Percentiles rank a stretch among this genome's conserved stretches.
These are phyloP conservation scores for Leptopilina boulardi DNA, from an alignment of 1,140 invertebrate genomes.

Conservation along the genomic window DNA sequence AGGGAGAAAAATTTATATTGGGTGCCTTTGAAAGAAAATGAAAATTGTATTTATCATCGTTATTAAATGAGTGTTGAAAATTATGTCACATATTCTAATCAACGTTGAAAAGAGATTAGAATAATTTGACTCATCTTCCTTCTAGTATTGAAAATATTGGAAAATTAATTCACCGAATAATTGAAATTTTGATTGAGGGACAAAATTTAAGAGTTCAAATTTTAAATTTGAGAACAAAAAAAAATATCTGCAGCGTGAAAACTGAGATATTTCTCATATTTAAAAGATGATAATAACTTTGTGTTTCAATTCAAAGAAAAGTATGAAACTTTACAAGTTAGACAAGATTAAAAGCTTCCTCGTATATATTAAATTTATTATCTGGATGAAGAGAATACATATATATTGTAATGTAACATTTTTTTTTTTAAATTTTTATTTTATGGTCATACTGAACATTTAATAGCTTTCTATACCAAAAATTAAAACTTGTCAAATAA, in stretches of 20 bases:
- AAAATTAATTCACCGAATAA: background rate
- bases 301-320: background rate
- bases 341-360: background rate
- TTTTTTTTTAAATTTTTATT: background rate
- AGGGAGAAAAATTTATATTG: constrained; percentile 3
- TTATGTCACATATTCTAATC: constrained; percentile 3
- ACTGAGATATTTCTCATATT: background rate
- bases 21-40: background rate
- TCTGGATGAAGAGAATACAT: background rate
- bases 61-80: background rate
- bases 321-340: constrained; percentile 12
- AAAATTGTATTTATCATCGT: background rate
- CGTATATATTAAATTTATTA: constrained; percentile 4
- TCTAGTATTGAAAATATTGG: constrained; percentile 12
- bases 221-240: background rate
- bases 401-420: background rate
- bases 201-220: background rate
- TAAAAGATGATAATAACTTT: background rate
- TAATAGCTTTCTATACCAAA: constrained; percentile 17
- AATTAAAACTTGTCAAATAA: constrained; percentile 5
- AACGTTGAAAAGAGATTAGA: background rate
- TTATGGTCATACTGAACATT: background rate
- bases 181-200: background rate
- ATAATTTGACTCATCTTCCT: constrained; percentile 10
- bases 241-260: too few species aligned